A percentile compares a stretch with the other conserved stretches of the same genome.
Conservation (phyloP, 2,113 vertebrate species). For the Sorex araneus region DNA sequence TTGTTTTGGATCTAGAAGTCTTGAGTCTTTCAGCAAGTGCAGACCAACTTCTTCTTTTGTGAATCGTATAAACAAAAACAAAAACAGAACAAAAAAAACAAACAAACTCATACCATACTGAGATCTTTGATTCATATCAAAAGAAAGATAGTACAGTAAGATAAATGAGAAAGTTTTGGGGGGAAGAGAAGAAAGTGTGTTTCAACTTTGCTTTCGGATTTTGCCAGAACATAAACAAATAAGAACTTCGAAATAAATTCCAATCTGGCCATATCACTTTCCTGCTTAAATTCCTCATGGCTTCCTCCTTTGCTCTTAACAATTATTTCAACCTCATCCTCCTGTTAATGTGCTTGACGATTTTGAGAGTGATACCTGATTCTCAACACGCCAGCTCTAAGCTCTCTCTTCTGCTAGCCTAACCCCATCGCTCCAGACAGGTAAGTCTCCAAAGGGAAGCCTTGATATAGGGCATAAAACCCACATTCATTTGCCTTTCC, state of each 20-base stretch:
- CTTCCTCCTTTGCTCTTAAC: not conserved
- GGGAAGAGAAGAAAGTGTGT: no score
- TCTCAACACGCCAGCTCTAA: not conserved
- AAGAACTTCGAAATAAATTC: not conserved
- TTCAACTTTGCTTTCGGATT: no score
- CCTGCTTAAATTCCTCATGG: not conserved
- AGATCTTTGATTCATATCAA: no score
- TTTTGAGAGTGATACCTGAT: not conserved
- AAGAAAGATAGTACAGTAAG: no score
- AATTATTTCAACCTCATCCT: not conserved
- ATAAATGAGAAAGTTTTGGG: no score
- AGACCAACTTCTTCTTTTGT: no score
- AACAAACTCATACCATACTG: not conserved
- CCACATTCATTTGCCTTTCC: not conserved
- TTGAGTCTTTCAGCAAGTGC: not conserved
- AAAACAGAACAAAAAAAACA: not conserved
- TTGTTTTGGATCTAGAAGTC: not conserved
- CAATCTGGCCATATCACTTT: not conserved
- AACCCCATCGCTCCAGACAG: not conserved
- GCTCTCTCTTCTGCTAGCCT: not conserved
- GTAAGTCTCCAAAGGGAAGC: not conserved
- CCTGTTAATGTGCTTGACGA: not conserved
- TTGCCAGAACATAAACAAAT: no score
- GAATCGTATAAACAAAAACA: not conserved
- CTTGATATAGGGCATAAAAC: not conserved